phyloP scores from a whole-genome alignment of 2,113 vertebrate genomes.

The Dromiciops gliroides region DNA sequence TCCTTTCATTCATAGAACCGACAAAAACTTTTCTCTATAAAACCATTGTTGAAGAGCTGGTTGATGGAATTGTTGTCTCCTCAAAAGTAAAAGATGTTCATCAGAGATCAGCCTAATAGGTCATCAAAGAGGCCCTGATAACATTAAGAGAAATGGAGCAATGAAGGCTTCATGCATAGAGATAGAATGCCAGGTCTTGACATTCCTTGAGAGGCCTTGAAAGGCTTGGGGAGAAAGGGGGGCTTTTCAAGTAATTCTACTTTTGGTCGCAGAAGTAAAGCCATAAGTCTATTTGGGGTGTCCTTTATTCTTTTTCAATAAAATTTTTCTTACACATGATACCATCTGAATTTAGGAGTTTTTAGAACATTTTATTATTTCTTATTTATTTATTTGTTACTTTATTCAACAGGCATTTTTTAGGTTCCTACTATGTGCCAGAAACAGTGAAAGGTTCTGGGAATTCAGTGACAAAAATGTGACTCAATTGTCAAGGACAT shows the following conservation, averaged over 20 bases:
- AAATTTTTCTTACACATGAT: not conserved
- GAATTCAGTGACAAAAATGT: not conserved
- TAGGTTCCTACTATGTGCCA: not conserved
- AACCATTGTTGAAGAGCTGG: slow-evolving; percentile 81
- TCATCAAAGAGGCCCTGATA: not conserved
- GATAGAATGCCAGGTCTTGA: not conserved
- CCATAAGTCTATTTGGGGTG: not conserved
- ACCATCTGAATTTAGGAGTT: not conserved
- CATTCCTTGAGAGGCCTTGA: not conserved
- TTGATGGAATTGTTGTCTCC: slow-evolving; percentile 82
- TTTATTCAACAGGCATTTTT: not conserved
- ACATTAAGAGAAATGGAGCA: not conserved
- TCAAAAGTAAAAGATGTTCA: slow-evolving; percentile 65
- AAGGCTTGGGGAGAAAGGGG: not conserved
- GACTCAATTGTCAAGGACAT: not conserved
- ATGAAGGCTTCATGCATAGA: not conserved
- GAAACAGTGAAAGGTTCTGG: not conserved
- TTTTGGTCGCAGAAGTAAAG: slow-evolving; percentile 1
- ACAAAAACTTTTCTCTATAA: slow-evolving; percentile 76
- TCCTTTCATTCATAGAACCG: slow-evolving; percentile 67
- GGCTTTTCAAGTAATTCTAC: not conserved
- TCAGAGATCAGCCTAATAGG: slow-evolving; percentile 69
- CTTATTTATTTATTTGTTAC: too few relatives aligned
- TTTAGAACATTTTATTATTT: slow-evolving; percentile 21
- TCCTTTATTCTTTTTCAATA: not conserved